Evolutionary conservation across 1,140 invertebrate species (phyloP).

Genomic region (Lepidotrigona ventralis): DNA sequence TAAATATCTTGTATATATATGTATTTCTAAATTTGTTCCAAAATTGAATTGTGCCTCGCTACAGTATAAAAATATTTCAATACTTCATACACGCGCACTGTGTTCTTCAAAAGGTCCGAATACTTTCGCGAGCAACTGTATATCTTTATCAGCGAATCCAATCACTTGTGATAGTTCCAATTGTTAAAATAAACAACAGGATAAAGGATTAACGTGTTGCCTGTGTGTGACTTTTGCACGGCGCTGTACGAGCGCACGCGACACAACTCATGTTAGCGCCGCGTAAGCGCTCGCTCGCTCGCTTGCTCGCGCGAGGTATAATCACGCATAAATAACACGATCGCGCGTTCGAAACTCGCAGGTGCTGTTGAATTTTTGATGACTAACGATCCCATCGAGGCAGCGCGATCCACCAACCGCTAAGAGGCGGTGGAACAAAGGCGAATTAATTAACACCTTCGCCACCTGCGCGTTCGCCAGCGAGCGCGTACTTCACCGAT

Average conservation of each 20-base stretch:
- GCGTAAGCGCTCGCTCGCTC: neutral
- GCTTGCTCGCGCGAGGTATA: neutral
- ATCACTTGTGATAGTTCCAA: no score
- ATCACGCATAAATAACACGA: constrained; percentile 46
- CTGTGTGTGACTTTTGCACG: neutral
- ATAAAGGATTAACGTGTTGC: neutral
- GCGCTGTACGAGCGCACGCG: neutral
- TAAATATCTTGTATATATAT: no score
- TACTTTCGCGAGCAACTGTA: no score
- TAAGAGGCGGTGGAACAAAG: constrained; percentile 59
- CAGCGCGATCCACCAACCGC: constrained; percentile 46
- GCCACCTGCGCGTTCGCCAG: constrained; percentile 52
- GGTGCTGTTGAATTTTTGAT: constrained; percentile 61
- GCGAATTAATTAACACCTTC: constrained; percentile 64
- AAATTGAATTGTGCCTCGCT: no score
- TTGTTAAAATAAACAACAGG: neutral
- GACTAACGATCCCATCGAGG: constrained; percentile 59
- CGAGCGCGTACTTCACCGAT: neutral
- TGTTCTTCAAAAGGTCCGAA: no score
- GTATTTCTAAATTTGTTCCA: no score
- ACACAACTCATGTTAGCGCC: constrained; percentile 5
- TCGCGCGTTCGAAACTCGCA: constrained; percentile 29
- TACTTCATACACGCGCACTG: no score
- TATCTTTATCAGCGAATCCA: no score
- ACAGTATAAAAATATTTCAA: no score